Evolutionary conservation across 2,113 vertebrate genomes (phyloP), one percentile per base, ranked within the genome.

Genomic region (Lucifuga dentata): DNA sequence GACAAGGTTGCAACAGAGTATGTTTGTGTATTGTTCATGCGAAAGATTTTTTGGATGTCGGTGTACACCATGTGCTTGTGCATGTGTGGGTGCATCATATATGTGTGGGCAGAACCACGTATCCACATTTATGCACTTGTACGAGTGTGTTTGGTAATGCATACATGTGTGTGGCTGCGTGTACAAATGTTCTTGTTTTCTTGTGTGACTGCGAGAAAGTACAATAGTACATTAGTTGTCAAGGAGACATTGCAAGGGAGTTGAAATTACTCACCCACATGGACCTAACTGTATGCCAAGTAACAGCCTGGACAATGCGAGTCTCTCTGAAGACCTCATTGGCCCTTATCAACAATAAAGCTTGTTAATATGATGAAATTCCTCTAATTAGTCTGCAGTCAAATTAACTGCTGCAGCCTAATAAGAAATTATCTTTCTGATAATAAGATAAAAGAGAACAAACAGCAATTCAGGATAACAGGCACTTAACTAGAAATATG

Each of bases 291-390:
- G 81, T 32, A 68, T 80, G 88, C 86, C 86, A 88, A 89, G 86
- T 79, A 88, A 86, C 83, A 86, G 86, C 72, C 85, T 85, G 86
- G 88, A 91, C 89, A 88, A 86, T 76, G 78, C 61, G 36, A 76
- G 68, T 59, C 81, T 90, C 86, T 91, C 83, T 56, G 76, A 71
- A 89, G 86, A 88, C 82, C 87, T 84, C 76, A 80, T 67, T 81
- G 84, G 87, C 77, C 84, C 86, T 73, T 78, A 89, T 88, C 84
- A 88, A 84, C 87, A 84, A 83, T 88, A 86, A 89, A 74, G 69
- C 86, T 86, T 80, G 86, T 90, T 90, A 86, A 85, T 88, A 86
- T 81, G 66, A 76, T 69, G 83, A 85, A 89, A 87, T 86, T 79
- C 58, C 64, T 88, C 84, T 86, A 88, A 90, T 88, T 90, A 89